Evolutionary conservation across 2,888 invertebrate species (phyloP), one percentile per base, ranked within the genome.

Genomic region (Eucera pruinosa): DNA sequence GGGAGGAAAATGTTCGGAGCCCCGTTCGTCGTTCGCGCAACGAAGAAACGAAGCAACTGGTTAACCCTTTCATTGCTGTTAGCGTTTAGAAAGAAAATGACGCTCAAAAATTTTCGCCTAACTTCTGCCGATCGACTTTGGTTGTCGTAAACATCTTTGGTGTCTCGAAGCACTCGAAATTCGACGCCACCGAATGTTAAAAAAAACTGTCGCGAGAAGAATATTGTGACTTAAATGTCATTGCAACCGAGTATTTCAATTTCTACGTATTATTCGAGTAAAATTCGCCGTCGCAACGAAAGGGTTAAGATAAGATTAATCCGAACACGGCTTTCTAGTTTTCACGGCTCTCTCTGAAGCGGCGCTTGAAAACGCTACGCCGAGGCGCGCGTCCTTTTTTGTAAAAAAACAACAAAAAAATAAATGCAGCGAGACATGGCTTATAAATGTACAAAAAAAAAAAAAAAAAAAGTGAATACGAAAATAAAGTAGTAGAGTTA

Each of bases 241-340:
- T n/a, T n/a, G n/a, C n/a, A n/a, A n/a, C n/a, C n/a, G n/a, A n/a
- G n/a, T n/a, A n/a, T n/a, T n/a, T n/a, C n/a, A n/a, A n/a, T n/a
- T n/a, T n/a, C n/a, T n/a, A n/a, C n/a, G n/a, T n/a, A n/a, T n/a
- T n/a, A n/a, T n/a, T n/a, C n/a, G 33, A 47, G 33, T 5, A 33
- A 33, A 33, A 7, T 33, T 33, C 33, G 33, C 33, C 7, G 33
- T 33, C 33, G 50, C 23, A 43, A 39, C 2, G 11, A 11, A 41
- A 41, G 41, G 15, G 2, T n/a, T n/a, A n/a, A 41, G 23, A 23
- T 15, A n/a, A 7, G 13, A 39, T 15, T 36, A 2, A 2, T 50
- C 27, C 36, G 54, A 33, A 36, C 27, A 50, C 62, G 86, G 86
- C 82, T 85, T 81, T 79, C 82, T 79, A 81, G 85, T 86, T 86